Conservation (phyloP, 2,888 invertebrate species). For the Agrilus biguttatus region DNA sequence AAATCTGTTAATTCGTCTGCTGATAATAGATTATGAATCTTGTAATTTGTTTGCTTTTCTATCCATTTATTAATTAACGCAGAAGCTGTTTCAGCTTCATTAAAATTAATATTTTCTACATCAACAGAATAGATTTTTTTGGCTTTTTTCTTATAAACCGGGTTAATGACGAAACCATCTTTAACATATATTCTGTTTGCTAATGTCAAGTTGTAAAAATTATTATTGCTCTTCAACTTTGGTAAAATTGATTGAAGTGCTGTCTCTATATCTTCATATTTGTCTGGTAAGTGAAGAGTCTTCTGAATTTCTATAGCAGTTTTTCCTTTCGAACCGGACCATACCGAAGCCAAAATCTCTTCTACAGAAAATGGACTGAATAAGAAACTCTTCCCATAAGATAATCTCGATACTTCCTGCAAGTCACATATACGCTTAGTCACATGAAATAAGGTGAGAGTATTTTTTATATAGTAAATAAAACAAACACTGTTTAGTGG, state of each 20-base stretch:
- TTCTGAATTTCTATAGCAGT: slow-evolving; percentile 17
- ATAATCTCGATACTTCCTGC: too few species aligned
- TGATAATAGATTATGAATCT: slow-evolving; percentile 20
- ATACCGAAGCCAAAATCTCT: slow-evolving; percentile 20
- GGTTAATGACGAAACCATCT: slow-evolving; percentile 35
- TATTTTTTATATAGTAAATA: too few species aligned
- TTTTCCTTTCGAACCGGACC: slow-evolving; percentile 20
- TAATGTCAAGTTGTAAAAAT: slow-evolving; percentile 14
- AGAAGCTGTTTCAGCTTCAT: slow-evolving; percentile 11
- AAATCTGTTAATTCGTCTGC: slow-evolving; percentile 12
- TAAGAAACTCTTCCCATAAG: slow-evolving; percentile 15
- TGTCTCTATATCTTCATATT: slow-evolving; percentile 4
- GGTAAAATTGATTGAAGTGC: slow-evolving; percentile 10
- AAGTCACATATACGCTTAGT: too few species aligned
- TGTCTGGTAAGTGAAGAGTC: slow-evolving; percentile 11
- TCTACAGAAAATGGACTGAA: slow-evolving; percentile 24
- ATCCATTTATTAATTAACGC: slow-evolving; percentile 25
- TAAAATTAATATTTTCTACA: slow-evolving; percentile 31
- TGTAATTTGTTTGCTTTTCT: slow-evolving; percentile 21
- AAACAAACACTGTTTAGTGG: too few species aligned
- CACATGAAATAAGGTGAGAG: too few species aligned
- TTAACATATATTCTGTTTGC: slow-evolving; percentile 47
- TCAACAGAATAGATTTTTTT: slow-evolving; percentile 44
- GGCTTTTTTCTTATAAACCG: slow-evolving; percentile 41
- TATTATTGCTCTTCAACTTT: slow-evolving; percentile 9